These are phyloP conservation scores for Dunckerocampus dactyliophorus DNA, from an alignment of 2,113 vertebrate genomes.

Conservation along the genomic window DNA sequence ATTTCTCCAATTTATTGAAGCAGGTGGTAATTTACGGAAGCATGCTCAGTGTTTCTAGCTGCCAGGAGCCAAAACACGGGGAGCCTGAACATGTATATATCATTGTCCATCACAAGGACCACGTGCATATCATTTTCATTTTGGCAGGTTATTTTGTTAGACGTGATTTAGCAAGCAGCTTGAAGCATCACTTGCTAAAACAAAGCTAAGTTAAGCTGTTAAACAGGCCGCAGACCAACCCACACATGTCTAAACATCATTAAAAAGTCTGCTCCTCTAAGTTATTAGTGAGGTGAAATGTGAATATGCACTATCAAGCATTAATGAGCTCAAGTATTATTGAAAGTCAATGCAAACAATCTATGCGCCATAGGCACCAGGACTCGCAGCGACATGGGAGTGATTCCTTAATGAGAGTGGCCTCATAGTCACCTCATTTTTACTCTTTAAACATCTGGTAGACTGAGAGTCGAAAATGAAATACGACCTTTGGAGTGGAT, in stretches of 20 bases:
- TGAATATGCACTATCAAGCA: not conserved
- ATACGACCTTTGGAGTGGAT: not conserved
- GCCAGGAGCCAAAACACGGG: too few species aligned
- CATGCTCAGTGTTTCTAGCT: too few species aligned
- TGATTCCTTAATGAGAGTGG: not conserved
- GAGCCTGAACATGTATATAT: too few species aligned
- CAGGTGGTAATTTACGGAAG: too few species aligned
- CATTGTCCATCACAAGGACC: too few species aligned
- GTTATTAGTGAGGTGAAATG: not conserved
- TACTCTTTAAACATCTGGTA: too few species aligned
- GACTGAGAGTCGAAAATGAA: not conserved
- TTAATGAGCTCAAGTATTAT: slow-evolving; percentile 1
- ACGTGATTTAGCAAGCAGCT: too few species aligned
- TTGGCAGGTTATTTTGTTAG: too few species aligned
- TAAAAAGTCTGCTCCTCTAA: not conserved
- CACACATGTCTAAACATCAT: slow-evolving; percentile 1
- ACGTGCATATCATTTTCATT: too few species aligned
- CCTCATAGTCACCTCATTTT: not conserved
- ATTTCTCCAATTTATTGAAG: too few species aligned
- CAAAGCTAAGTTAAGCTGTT: not conserved
- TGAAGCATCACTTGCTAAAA: too few species aligned
- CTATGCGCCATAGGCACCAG: not conserved
- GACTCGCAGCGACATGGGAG: not conserved
- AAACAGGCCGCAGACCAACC: not conserved
- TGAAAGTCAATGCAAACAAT: slow-evolving; percentile 4